Evolutionary conservation across 2,797 vertebrate species (phyloP), one percentile per base, ranked within the genome.

Genomic region (Intellagama lesueurii): DNA sequence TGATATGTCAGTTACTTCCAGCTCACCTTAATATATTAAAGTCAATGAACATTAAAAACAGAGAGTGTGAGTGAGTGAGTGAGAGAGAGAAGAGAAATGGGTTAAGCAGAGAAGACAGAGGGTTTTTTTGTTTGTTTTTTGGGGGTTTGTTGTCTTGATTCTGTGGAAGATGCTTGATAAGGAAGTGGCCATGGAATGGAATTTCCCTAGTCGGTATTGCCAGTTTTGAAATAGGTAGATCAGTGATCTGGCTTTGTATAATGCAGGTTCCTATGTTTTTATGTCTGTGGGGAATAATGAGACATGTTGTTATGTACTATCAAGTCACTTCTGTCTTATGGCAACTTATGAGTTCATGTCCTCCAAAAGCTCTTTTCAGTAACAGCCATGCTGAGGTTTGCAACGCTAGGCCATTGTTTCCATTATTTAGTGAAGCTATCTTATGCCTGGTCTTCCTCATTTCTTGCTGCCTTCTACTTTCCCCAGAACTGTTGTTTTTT

Each of bases 21-120:
- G 5, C 89, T 93, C 90, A 66, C 70, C 85, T 88, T 30, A 26
- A 24, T 81, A 70, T 72, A 14, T 82, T 28, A 70, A 88, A 81
- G 2, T 11, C n/a, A n/a, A n/a, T 22, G 89, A 85, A 87, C 22
- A 69, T 0, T 0, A 73, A 76, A 56, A 35, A 88, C 88, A 87
- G 14, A 5, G 70, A 24, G 40, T 72, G 40, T 44, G 22, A 24
- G 24, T 44, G 28, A 28, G 75, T 2, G 35, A 0, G 73, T 19
- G 35, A 8, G 16, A 40, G 40, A 40, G 40, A 40, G 1, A 56
- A 4, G 12, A 56, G 52, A 56, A 56, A 56, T 56, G 12, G 52
- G 52, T 56, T 56, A 56, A 56, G 52, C 12, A 56, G 52, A 56
- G 52, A 56, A 56, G 52, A 56, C 52, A 56, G 52, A 56, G 12